A percentile compares a stretch with the other conserved stretches of the same genome.
These are phyloP conservation scores for Dipodomys merriami DNA, from an alignment of 2,113 vertebrate genomes.

Conservation along the genomic window DNA sequence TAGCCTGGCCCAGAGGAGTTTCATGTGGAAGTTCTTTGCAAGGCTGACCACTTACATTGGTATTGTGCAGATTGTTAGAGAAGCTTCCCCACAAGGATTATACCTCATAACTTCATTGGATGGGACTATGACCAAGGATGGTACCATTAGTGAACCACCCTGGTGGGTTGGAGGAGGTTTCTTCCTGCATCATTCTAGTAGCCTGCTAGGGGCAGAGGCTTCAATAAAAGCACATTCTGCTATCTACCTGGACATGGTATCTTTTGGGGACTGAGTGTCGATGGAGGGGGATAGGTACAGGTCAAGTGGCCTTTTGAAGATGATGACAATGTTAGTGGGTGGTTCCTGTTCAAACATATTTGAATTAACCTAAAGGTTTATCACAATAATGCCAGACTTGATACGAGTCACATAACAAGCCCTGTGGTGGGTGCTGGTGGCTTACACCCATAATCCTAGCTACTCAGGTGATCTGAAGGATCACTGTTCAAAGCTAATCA, in stretches of 20 bases:
- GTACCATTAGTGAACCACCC: background rate
- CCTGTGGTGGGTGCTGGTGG: too few relatives aligned
- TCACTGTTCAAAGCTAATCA: too few relatives aligned
- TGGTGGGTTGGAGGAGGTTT: background rate
- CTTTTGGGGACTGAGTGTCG: background rate
- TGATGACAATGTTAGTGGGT: background rate
- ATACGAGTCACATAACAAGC: background rate
- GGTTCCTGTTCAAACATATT: background rate
- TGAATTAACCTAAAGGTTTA: slow-evolving; percentile 16
- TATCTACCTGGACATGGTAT: background rate
- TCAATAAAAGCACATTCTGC: background rate
- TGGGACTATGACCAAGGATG: background rate
- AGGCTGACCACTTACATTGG: background rate
- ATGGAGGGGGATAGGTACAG: background rate
- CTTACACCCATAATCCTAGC: too few relatives aligned
- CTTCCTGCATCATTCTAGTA: background rate
- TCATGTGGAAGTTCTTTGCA: background rate
- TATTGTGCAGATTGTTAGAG: background rate
- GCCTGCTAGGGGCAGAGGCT: background rate
- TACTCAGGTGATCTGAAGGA: too few relatives aligned
- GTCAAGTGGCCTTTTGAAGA: background rate
- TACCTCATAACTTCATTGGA: background rate
- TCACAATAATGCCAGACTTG: background rate
- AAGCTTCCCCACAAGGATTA: background rate
- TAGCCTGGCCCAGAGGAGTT: background rate